Base-by-base conservation (phyloP, 2,797 vertebrate species). In the Notolabrus celidotus region DNA sequence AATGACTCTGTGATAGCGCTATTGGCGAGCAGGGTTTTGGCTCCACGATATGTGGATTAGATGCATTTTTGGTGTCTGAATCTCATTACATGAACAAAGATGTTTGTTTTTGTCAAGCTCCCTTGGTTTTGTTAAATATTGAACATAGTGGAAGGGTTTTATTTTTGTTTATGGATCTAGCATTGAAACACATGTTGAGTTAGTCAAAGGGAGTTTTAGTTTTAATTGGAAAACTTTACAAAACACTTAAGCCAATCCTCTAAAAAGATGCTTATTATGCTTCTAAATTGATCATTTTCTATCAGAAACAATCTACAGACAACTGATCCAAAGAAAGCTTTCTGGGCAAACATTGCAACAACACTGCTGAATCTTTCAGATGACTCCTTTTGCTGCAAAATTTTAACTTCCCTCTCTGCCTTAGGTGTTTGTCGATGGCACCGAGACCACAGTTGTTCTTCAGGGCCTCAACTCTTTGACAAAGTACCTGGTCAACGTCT, bases 381-480 rank as follows among this genome's bases (percentile, higher is more conserved):
- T 41, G 7, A 11, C 11, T 53, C 9, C 1, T 51, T 38, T 15
- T 29, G 11, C 50, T 39, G 2, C 15, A 2, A 49, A 46, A 4
- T n/a, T 60, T 15, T 70, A 80, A 54, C 3, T 0, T 45, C 29
- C 15, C 19, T 10, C 7, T 71, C 34, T 58, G 54, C 88, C 6
- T 80, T 66, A 99, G 98, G 92, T 97, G 85, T 93, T 95, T 74
- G 98, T 99, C 74, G 96, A 95, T 19, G 96, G 97, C 36, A 92
- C 93, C 39, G 93, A 95, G 84, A 96, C 91, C 49, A 96, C 97
- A 0, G 94, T 95, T 38, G 95, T 98, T 19, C 92, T 99, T 62
- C 93, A 92, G 84, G 88, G 93, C 50, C 95, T 99, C 67, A 89
- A 92, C 38, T 96, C 97, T 33, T 92, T 97, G 88, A 99, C 97